Conservation (phyloP, 37 sponge, comb jelly and placozoan species). For the Corticium candelabrum region DNA sequence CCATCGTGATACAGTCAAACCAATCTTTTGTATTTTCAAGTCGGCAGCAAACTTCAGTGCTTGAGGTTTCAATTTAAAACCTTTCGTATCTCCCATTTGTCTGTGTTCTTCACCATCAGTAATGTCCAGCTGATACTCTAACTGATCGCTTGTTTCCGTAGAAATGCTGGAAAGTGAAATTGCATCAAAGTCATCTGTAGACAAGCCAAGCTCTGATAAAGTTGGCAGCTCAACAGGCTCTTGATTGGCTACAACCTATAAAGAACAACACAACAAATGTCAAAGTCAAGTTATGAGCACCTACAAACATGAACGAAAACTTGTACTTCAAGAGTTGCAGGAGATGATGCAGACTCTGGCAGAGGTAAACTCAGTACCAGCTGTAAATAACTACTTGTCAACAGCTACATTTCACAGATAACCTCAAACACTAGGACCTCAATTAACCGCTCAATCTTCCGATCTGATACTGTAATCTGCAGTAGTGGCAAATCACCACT, state of each 20-base stretch:
- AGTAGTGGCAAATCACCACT: background rate
- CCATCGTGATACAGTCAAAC: background rate
- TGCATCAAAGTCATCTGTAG: background rate
- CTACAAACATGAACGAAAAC: too few species aligned
- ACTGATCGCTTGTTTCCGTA: background rate
- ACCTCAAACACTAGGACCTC: background rate
- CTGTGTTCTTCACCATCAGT: background rate
- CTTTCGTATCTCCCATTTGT: background rate
- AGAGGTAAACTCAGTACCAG: background rate
- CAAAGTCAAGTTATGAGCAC: too few species aligned
- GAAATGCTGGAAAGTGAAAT: background rate
- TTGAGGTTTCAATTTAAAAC: too few species aligned
- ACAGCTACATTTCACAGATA: background rate
- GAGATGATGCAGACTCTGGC: background rate
- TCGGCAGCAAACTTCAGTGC: background rate
- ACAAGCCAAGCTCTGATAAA: background rate
- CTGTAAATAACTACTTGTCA: background rate
- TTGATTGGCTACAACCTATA: background rate
- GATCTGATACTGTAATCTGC: background rate
- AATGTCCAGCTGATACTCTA: background rate
- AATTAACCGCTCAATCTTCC: background rate
- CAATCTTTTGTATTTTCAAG: background rate
- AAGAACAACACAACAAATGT: background rate
- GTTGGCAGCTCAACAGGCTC: background rate
- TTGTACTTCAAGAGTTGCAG: too few species aligned